Conservation (phyloP, 2,888 invertebrate species). For the Zygothrica quintamaculata region DNA sequence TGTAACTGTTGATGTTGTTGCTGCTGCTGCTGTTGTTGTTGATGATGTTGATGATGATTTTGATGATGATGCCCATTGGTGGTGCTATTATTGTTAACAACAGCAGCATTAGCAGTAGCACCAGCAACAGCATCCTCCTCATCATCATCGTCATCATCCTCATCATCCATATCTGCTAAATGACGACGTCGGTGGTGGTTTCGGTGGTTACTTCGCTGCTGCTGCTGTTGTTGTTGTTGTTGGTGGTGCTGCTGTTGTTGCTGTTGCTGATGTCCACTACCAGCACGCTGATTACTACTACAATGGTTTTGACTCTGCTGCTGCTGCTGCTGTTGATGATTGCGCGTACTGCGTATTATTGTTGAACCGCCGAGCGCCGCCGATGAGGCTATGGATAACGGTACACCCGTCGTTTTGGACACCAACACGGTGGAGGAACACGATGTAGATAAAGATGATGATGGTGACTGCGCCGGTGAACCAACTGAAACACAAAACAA, state of each 20-base stretch:
- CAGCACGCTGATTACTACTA: slow-evolving; percentile 66
- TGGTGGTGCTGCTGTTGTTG: slow-evolving; percentile 59
- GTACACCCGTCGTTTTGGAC: slow-evolving; percentile 77
- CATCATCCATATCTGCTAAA: slow-evolving; percentile 79
- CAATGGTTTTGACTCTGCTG: slow-evolving; percentile 33
- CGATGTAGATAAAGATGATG: slow-evolving; percentile 80
- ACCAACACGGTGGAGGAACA: slow-evolving; percentile 82
- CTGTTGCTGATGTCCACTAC: slow-evolving; percentile 47
- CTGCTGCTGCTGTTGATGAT: slow-evolving; percentile 69
- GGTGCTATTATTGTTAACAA: no score
- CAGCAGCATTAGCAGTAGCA: slow-evolving; percentile 1
- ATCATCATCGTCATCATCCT: slow-evolving; percentile 78
- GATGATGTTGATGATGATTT: slow-evolving; percentile 33
- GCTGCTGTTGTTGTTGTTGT: slow-evolving; percentile 54
- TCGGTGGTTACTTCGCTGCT: slow-evolving; percentile 81
- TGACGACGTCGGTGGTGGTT: slow-evolving; percentile 83
- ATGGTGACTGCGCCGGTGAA: slow-evolving; percentile 81
- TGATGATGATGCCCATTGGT: slow-evolving; percentile 55
- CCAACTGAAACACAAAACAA: slow-evolving; percentile 56
- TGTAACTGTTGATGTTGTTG: slow-evolving; percentile 36
- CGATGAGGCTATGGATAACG: slow-evolving; percentile 79
- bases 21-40: slow-evolving; percentile 22
- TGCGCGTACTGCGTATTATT: slow-evolving; percentile 83
- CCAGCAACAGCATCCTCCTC: slow-evolving; percentile 50
- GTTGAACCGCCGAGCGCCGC: slow-evolving; percentile 80